Percentiles rank a stretch among this genome's conserved stretches.
Evolutionary conservation across 1,140 invertebrate species (phyloP).

Genomic region (Cecropterus lyciades): DNA sequence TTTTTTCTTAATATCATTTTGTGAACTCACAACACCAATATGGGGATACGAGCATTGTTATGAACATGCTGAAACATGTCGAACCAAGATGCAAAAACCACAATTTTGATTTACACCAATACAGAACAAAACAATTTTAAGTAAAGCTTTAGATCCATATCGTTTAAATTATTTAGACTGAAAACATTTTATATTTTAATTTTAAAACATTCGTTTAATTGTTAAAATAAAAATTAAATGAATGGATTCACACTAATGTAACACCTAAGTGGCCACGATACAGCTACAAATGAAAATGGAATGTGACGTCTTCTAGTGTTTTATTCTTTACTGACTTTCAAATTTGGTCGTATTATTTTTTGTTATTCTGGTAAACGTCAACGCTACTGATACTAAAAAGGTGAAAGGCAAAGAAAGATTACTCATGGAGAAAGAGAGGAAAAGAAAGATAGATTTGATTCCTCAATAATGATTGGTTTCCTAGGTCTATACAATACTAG

Average conservation of each 20-base stretch:
- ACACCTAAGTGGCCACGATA: slow-evolving; percentile 55
- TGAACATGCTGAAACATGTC: slow-evolving; percentile 16
- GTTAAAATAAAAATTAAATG: slow-evolving; percentile 2
- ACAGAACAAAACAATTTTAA: too few species aligned
- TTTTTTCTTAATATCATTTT: not conserved
- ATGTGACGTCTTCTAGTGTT: slow-evolving; percentile 39
- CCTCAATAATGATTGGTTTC: too few species aligned
- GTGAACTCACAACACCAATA: slow-evolving; percentile 21
- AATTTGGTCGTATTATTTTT: too few species aligned
- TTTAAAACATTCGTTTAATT: not conserved
- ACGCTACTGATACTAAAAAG: too few species aligned
- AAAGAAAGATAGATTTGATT: too few species aligned
- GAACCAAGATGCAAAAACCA: slow-evolving; percentile 12
- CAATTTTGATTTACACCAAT: slow-evolving; percentile 8
- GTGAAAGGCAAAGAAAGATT: too few species aligned
- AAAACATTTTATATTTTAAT: not conserved
- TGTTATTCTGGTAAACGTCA: too few species aligned
- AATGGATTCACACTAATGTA: slow-evolving; percentile 37
- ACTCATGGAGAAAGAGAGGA: too few species aligned
- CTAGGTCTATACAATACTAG: too few species aligned
- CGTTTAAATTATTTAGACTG: not conserved
- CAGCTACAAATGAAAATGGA: slow-evolving; percentile 55
- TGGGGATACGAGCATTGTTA: slow-evolving; percentile 25
- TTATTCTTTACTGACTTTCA: slow-evolving; percentile 50
- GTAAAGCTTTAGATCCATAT: slow-evolving; percentile 10